Conservation (phyloP, 2,888 invertebrate genomes). For the Sinotaia quadrata region DNA sequence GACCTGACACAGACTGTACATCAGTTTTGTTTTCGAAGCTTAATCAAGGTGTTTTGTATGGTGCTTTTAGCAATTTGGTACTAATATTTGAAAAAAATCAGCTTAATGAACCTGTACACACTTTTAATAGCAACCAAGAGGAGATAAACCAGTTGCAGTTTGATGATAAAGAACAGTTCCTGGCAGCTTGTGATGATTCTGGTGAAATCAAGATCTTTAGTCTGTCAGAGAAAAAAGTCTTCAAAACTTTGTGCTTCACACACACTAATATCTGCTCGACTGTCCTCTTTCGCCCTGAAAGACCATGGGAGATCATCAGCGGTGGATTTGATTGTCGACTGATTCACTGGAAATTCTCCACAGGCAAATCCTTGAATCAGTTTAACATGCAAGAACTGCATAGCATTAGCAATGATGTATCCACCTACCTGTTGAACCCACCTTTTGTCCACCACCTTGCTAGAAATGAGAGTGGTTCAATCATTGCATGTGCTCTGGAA, state of each 20-base stretch:
- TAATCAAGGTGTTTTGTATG: conserved; percentile 60
- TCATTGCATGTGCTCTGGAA: conserved; percentile 65
- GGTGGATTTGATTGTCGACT: conserved; percentile 68
- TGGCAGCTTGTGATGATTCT: conserved; percentile 69
- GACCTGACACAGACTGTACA: conserved; percentile 57
- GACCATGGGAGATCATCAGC: conserved; percentile 64
- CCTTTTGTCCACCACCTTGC: conserved; percentile 66
- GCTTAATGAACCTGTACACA: conserved; percentile 47
- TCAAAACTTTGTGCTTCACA: conserved; percentile 64
- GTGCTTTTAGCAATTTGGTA: conserved; percentile 56
- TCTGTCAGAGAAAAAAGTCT: conserved; percentile 58
- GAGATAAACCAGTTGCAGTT: conserved; percentile 67
- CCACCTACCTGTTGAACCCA: conserved; percentile 66
- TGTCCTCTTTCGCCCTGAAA: conserved; percentile 58
- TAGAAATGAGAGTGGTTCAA: conserved; percentile 49
- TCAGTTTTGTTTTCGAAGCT: conserved; percentile 56
- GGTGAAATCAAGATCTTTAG: conserved; percentile 67
- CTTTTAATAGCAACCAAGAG: conserved; percentile 61
- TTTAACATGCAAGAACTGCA: conserved; percentile 67
- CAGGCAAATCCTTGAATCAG: conserved; percentile 58
- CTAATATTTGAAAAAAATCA: conserved; percentile 45
- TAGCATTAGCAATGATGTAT: conserved; percentile 49
- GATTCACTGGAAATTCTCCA: conserved; percentile 69
- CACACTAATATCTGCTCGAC: conserved; percentile 70
- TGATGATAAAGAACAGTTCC: conserved; percentile 62